Conservation (phyloP, 2,797 vertebrate genomes). For the Cyclura pinguis region DNA sequence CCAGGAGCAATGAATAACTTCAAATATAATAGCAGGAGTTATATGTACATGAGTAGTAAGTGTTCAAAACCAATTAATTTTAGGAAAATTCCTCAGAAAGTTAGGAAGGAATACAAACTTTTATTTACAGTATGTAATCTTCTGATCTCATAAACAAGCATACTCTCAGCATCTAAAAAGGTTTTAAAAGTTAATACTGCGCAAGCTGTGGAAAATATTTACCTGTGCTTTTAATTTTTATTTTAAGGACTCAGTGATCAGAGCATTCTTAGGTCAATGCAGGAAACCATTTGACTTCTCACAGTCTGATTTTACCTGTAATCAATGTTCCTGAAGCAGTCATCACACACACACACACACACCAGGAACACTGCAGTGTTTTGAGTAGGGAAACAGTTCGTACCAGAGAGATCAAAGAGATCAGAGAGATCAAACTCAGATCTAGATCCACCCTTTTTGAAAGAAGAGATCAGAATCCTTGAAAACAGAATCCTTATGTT, state of each 20-base stretch:
- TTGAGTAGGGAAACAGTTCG: background rate
- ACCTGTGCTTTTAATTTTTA: background rate
- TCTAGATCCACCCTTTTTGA: background rate
- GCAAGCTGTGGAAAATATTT: background rate
- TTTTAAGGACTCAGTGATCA: background rate
- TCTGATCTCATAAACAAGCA: background rate
- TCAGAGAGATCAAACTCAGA: background rate
- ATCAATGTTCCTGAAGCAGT: background rate
- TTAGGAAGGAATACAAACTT: background rate
- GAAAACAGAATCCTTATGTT: too few relatives aligned
- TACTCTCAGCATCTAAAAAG: background rate
- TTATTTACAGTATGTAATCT: background rate
- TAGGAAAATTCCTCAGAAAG: background rate
- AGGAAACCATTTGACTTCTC: background rate
- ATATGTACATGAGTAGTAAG: background rate
- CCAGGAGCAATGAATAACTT: constrained; percentile 1
- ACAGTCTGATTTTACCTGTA: background rate
- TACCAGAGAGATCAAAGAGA: background rate
- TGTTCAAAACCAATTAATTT: background rate
- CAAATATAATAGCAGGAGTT: background rate
- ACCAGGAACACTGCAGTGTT: background rate
- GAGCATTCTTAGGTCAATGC: background rate
- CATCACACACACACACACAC: too few relatives aligned
- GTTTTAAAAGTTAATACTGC: too few relatives aligned
- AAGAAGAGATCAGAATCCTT: background rate